Conservation (phyloP, 2,113 vertebrate species). For the Nesoenas mayeri region DNA sequence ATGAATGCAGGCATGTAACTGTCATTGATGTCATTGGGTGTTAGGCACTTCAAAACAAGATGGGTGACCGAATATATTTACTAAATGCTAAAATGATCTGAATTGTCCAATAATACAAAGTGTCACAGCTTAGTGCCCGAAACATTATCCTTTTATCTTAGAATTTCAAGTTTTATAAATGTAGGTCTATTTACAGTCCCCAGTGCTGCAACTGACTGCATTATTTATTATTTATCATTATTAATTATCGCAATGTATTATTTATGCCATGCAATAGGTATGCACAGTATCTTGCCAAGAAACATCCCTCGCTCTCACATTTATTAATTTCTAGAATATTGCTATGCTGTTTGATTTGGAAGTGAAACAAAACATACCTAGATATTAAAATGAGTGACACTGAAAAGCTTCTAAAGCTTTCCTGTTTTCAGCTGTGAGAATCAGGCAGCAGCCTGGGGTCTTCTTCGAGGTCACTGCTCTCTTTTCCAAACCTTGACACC, state of each 20-base stretch:
- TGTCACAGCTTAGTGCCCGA: background rate
- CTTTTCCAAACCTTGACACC: background rate
- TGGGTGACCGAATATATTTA: background rate
- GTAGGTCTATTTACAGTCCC: constrained; percentile 32
- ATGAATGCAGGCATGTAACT: background rate
- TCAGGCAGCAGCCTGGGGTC: background rate
- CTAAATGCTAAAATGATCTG: background rate
- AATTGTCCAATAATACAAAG: background rate
- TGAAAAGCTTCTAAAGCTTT: background rate
- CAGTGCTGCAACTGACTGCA: constrained; percentile 31
- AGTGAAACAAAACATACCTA: background rate
- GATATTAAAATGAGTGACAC: background rate
- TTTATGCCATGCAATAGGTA: constrained; percentile 63
- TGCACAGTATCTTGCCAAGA: constrained; percentile 51
- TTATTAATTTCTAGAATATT: constrained; percentile 53
- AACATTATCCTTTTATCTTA: background rate
- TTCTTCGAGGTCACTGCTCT: background rate
- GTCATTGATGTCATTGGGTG: background rate
- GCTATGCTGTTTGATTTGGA: constrained; percentile 48
- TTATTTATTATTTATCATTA: constrained; percentile 73
- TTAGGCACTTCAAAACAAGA: background rate
- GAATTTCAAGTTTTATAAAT: constrained; percentile 35
- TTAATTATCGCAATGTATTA: constrained; percentile 70
- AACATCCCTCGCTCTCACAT: constrained; percentile 13
- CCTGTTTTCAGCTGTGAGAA: background rate